Evolutionary conservation across 2,113 vertebrate genomes (phyloP).

Genomic region (Rhinolophus ferrumequinum): DNA sequence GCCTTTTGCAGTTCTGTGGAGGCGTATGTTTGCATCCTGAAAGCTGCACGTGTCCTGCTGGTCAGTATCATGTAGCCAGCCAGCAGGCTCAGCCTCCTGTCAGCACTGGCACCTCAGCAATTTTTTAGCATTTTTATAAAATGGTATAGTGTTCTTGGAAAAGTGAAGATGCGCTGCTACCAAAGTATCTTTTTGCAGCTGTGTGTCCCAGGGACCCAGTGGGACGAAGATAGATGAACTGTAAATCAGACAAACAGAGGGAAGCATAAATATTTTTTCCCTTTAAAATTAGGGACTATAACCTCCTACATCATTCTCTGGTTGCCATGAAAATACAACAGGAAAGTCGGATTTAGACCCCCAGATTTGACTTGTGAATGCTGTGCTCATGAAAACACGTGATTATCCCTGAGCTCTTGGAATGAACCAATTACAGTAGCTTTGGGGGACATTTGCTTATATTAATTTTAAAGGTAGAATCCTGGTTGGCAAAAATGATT

Average conservation of each 20-base stretch:
- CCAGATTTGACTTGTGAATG: slow-evolving; percentile 10
- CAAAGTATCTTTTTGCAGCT: not conserved
- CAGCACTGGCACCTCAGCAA: too few species aligned
- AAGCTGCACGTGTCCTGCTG: not conserved
- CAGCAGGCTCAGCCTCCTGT: not conserved
- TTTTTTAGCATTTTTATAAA: not conserved
- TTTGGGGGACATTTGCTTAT: not conserved
- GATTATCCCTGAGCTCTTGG: not conserved
- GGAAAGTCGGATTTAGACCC: not conserved
- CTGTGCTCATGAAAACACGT: not conserved
- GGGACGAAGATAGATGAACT: not conserved
- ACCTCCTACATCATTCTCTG: not conserved
- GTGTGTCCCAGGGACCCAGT: not conserved
- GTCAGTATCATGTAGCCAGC: not conserved
- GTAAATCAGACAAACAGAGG: not conserved
- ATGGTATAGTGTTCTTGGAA: not conserved
- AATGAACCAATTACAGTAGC: not conserved
- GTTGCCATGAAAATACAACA: not conserved
- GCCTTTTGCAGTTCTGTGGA: not conserved
- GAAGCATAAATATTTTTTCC: not conserved
- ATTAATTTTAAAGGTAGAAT: slow-evolving; percentile 33
- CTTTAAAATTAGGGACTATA: not conserved
- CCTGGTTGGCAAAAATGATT: not conserved
- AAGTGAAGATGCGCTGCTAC: not conserved
- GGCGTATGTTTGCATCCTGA: not conserved